These are phyloP conservation scores for Panthera leo DNA, from an alignment of 2,113 vertebrate species.

Conservation along the genomic window DNA sequence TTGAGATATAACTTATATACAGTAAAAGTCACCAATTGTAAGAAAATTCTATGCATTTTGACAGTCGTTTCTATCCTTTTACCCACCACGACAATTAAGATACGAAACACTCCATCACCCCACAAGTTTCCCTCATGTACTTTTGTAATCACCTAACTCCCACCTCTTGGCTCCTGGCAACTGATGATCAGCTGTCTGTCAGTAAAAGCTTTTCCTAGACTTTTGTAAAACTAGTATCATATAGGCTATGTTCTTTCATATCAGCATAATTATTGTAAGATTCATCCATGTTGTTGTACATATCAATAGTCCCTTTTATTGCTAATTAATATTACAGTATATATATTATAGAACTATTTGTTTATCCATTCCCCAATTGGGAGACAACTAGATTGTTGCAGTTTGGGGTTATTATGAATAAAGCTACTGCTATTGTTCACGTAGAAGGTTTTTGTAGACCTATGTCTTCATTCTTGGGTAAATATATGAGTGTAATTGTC, in stretches of 20 bases:
- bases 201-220: background rate
- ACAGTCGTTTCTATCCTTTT: background rate
- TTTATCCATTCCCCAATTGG: background rate
- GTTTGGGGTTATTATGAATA: slow-evolving; percentile 5
- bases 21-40: background rate
- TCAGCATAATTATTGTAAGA: background rate
- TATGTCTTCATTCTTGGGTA: background rate
- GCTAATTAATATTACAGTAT: background rate
- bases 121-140: background rate
- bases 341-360: background rate
- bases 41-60: background rate
- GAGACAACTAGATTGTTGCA: background rate
- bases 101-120: background rate
- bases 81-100: background rate
- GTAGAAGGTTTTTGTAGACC: background rate
- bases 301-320: background rate
- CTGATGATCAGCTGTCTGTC: background rate
- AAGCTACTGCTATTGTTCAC: background rate
- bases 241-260: background rate
- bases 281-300: background rate
- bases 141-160: background rate
- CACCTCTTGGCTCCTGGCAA: background rate
- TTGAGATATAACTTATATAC: background rate
- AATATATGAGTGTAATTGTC: background rate
- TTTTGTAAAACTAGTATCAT: background rate